Evolutionary conservation across 2,888 invertebrate genomes (phyloP).

Genomic region (Eucriotettix oculatus): DNA sequence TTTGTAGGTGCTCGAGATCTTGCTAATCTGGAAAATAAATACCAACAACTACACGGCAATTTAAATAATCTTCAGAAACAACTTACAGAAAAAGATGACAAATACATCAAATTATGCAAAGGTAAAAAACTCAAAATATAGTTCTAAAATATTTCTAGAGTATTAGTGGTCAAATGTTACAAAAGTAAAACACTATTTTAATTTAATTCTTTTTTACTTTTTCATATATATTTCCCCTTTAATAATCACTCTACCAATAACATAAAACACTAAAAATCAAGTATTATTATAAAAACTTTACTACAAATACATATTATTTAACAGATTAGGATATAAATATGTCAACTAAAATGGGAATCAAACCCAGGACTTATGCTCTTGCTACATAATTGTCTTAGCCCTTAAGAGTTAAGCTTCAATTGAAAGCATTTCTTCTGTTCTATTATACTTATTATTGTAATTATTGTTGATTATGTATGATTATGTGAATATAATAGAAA

Average conservation of each 20-base stretch:
- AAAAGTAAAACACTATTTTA: slow-evolving; percentile 1
- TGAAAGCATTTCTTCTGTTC: background rate
- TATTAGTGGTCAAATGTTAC: background rate
- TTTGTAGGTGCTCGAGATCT: slow-evolving; percentile 39
- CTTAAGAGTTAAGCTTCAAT: no score
- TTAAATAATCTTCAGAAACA: slow-evolving; percentile 39
- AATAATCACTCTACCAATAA: no score
- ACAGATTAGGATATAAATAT: no score
- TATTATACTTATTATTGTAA: background rate
- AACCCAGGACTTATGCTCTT: no score
- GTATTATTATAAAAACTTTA: no score
- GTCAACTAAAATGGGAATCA: background rate
- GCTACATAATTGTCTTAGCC: no score
- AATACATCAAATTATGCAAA: slow-evolving; percentile 18
- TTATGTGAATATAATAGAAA: no score
- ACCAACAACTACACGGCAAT: slow-evolving; percentile 40
- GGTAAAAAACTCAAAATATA: background rate
- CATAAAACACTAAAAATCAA: no score
- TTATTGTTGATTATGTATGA: no score
- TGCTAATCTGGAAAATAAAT: slow-evolving; percentile 42
- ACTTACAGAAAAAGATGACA: slow-evolving; percentile 42
- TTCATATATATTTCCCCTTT: no score
- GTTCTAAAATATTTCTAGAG: no score
- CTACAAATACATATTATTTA: no score
- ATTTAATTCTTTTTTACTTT: slow-evolving; percentile 4